A percentile compares a stretch with the other conserved stretches of the same genome.
phyloP scores from a whole-genome alignment of 2,888 invertebrate genomes.

The Drosophila parthenogenetica region DNA sequence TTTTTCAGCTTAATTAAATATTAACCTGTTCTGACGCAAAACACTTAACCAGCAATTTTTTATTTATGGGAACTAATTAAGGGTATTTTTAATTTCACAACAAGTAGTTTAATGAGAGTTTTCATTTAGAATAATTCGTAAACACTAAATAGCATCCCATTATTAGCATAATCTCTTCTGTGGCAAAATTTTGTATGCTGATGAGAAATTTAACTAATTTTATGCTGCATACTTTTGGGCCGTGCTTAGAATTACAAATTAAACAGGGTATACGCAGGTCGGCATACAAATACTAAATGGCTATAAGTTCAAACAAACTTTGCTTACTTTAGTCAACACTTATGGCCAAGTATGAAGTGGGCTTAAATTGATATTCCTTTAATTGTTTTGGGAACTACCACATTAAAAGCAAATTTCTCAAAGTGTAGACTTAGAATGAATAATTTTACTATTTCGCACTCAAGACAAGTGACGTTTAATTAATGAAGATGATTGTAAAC shows the following conservation, averaged over 20 bases:
- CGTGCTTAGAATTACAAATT: neutral
- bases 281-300: no score
- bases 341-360: no score
- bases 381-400: neutral
- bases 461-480: slow-evolving; percentile 17
- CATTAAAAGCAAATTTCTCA: neutral
- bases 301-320: no score
- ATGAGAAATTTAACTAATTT: no score
- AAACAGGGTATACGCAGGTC: neutral
- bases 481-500: slow-evolving; percentile 11
- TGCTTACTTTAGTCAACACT: no score
- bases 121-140: neutral
- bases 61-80: slow-evolving; percentile 10
- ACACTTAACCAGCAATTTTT: neutral
- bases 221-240: slow-evolving; percentile 25
- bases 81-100: neutral
- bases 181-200: no score
- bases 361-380: neutral
- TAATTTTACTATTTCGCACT: neutral
- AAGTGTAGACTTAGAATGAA: slow-evolving; percentile 6
- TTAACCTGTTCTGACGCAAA: slow-evolving; percentile 20
- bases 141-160: no score
- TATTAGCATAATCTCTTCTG: no score
- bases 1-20: neutral
- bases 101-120: neutral